Conservation (phyloP, 1,140 invertebrate genomes). For the Sinonovacula constricta region DNA sequence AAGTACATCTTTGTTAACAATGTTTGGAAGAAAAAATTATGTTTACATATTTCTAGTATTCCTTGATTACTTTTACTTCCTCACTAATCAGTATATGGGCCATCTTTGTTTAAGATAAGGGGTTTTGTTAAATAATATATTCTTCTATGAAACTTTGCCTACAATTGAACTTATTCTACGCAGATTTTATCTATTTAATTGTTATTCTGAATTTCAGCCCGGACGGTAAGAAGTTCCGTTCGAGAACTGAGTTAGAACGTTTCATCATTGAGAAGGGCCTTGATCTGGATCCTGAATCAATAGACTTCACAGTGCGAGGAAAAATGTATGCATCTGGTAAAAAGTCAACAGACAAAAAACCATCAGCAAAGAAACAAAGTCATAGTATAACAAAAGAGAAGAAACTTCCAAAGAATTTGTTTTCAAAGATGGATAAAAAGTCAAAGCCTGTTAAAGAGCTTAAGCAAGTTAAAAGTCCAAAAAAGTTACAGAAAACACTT, state of each 20-base stretch:
- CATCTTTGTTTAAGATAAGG: too few relatives aligned
- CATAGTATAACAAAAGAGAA: background rate
- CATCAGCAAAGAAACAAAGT: slow-evolving; percentile 1
- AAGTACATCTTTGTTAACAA: too few relatives aligned
- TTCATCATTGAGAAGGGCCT: slow-evolving; percentile 17
- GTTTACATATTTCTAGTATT: too few relatives aligned
- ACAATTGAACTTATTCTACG: too few relatives aligned
- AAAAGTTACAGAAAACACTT: slow-evolving; percentile 40
- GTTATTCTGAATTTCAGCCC: slow-evolving; percentile 59
- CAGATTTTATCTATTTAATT: too few relatives aligned
- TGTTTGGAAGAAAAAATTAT: too few relatives aligned
- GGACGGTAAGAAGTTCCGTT: slow-evolving; percentile 62
- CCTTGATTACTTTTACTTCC: too few relatives aligned
- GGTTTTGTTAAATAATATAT: too few relatives aligned
- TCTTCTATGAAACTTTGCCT: too few relatives aligned
- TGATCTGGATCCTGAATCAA: slow-evolving; percentile 17
- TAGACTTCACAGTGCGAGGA: slow-evolving; percentile 51
- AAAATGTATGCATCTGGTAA: slow-evolving; percentile 9
- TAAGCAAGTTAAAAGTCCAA: slow-evolving; percentile 35
- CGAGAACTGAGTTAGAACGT: slow-evolving; percentile 52
- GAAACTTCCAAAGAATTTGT: background rate
- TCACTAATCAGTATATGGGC: too few relatives aligned
- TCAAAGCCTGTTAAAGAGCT: background rate
- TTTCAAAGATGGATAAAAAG: slow-evolving; percentile 13
- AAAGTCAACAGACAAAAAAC: background rate